Evolutionary conservation across 2,113 vertebrate genomes (phyloP).

Genomic region (Myrmecobius fasciatus): DNA sequence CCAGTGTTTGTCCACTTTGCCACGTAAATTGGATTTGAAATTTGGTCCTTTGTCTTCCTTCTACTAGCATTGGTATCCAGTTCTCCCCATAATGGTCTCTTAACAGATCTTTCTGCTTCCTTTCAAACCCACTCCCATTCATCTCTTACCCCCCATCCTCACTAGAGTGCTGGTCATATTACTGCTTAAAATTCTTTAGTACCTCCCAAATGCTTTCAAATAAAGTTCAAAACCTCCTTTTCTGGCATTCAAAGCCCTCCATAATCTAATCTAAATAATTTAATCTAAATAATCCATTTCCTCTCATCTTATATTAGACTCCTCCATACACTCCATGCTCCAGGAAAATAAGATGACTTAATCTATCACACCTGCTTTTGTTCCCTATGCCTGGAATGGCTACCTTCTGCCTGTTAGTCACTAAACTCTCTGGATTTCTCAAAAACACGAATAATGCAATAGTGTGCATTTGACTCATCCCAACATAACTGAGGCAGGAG

Average conservation of each 20-base stretch:
- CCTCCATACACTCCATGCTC: neutral
- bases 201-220: no score
- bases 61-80: neutral
- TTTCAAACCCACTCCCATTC: no score
- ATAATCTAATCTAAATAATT: no score
- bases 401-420: neutral
- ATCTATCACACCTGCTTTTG: neutral
- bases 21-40: neutral
- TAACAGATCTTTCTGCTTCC: no score
- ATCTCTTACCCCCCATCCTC: no score
- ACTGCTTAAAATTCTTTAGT: neutral
- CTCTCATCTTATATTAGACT: neutral
- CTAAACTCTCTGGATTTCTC: neutral
- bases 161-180: neutral
- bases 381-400: neutral
- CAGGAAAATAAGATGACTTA: neutral
- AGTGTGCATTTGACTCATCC: no score
- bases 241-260: neutral
- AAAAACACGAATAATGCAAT: neutral
- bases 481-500: no score
- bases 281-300: neutral
- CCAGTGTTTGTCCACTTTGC: neutral
- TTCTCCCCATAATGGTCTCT: neutral
- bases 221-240: neutral
- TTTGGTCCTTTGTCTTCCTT: neutral